phyloP scores from a whole-genome alignment of 2,888 invertebrate genomes.

The Magallana nippona region DNA sequence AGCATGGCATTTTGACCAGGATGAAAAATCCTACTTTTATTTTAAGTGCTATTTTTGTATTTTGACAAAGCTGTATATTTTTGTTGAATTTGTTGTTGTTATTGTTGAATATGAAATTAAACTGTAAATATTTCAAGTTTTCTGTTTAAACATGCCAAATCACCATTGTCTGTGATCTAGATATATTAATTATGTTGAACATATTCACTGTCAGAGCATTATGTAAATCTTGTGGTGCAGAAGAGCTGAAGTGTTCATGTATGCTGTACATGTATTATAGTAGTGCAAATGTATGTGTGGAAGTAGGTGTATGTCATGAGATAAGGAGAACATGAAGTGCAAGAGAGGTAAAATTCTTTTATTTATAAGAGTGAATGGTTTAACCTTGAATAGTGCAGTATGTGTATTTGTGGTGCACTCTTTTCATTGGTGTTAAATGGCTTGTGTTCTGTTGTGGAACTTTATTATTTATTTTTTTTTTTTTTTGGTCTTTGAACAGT shows the following conservation, averaged over 20 bases:
- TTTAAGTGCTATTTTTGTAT: slow-evolving; percentile 6
- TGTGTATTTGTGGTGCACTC: background rate
- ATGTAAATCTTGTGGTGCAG: background rate
- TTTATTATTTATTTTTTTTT: background rate
- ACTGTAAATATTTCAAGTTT: slow-evolving; percentile 22
- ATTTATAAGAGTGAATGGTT: background rate
- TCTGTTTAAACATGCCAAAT: slow-evolving; percentile 30
- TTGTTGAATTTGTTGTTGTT: slow-evolving; percentile 34
- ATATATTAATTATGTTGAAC: slow-evolving; percentile 18
- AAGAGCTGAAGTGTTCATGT: slow-evolving; percentile 6
- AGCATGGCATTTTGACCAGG: too few relatives aligned
- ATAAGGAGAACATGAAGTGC: background rate
- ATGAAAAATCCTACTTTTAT: background rate
- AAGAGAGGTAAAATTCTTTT: background rate
- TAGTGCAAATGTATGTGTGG: background rate
- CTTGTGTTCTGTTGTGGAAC: background rate
- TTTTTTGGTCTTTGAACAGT: background rate
- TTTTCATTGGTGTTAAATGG: background rate
- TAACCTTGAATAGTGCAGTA: background rate
- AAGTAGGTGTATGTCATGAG: background rate
- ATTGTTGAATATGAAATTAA: slow-evolving; percentile 17
- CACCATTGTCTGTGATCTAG: slow-evolving; percentile 28
- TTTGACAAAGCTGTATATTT: slow-evolving; percentile 28
- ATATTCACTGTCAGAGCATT: slow-evolving; percentile 13
- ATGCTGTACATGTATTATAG: background rate